These are phyloP conservation scores for Polyploca ridens DNA, from an alignment of 2,888 invertebrate genomes.

Conservation along the genomic window DNA sequence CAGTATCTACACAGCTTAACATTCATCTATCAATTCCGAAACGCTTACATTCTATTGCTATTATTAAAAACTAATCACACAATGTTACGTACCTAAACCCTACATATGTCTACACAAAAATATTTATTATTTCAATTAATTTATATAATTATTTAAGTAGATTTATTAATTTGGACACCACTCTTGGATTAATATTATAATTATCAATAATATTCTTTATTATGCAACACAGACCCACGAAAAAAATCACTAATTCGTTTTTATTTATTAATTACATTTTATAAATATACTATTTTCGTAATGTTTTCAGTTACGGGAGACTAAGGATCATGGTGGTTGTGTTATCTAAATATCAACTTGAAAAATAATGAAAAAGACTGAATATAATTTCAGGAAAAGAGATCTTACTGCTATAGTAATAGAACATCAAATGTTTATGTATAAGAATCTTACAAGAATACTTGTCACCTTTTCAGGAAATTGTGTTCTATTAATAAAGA, in stretches of 20 bases:
- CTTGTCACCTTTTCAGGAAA: background rate
- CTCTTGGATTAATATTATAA: background rate
- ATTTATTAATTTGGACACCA: conserved; percentile 2
- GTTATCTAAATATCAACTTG: too few species aligned
- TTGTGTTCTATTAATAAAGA: background rate
- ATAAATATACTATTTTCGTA: too few species aligned
- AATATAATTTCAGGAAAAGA: too few species aligned
- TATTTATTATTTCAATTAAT: background rate
- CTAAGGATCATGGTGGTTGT: too few species aligned
- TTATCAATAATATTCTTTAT: background rate
- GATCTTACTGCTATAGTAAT: background rate
- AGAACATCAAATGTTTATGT: background rate
- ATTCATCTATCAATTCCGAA: background rate
- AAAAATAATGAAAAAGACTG: too few species aligned
- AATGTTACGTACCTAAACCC: background rate
- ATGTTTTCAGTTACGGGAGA: too few species aligned
- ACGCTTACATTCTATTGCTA: background rate
- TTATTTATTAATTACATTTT: too few species aligned
- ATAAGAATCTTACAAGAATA: background rate
- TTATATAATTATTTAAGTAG: background rate
- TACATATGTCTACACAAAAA: background rate
- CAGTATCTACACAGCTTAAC: background rate
- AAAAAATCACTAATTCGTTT: too few species aligned
- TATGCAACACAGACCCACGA: background rate
- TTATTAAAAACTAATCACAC: background rate